These are phyloP conservation scores for Sebastes alutus DNA, from an alignment of 2,797 vertebrate genomes.

Conservation along the genomic window DNA sequence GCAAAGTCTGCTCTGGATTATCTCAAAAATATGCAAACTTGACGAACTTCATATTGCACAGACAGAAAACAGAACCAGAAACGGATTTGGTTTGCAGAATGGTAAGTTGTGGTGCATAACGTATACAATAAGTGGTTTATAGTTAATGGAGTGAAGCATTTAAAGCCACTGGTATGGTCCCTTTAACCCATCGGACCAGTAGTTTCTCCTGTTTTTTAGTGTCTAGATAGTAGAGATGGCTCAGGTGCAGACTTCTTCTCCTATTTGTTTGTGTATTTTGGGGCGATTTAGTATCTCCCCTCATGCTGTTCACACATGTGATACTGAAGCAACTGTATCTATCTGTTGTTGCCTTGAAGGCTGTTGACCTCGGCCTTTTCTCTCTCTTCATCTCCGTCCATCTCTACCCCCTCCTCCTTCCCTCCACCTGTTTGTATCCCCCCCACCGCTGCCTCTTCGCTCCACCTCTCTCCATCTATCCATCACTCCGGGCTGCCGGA, in stretches of 20 bases:
- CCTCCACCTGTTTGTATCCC: not conserved
- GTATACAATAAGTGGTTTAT: not conserved
- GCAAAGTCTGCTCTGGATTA: too few relatives aligned
- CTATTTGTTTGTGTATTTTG: not conserved
- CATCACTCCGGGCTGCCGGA: slow-evolving; percentile 12
- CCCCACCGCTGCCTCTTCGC: not conserved
- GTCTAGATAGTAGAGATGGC: too few relatives aligned
- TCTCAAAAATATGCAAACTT: too few relatives aligned
- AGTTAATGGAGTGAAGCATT: not conserved
- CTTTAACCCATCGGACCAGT: not conserved
- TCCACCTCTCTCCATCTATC: slow-evolving; percentile 6
- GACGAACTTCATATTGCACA: not conserved
- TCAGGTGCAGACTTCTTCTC: not conserved
- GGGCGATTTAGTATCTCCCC: not conserved
- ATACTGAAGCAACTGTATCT: not conserved
- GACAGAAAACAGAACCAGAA: not conserved
- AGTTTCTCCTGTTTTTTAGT: not conserved
- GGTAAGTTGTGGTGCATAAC: not conserved
- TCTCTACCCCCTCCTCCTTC: not conserved
- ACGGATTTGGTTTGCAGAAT: not conserved
- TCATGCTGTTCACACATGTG: not conserved
- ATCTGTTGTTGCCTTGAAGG: slow-evolving; percentile 39
- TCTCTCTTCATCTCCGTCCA: slow-evolving; percentile 15
- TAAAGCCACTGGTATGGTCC: not conserved
- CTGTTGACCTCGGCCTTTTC: slow-evolving; percentile 27